These are phyloP conservation scores for Urocyon cinereoargenteus DNA, from an alignment of 2,797 vertebrate species.

Conservation along the genomic window DNA sequence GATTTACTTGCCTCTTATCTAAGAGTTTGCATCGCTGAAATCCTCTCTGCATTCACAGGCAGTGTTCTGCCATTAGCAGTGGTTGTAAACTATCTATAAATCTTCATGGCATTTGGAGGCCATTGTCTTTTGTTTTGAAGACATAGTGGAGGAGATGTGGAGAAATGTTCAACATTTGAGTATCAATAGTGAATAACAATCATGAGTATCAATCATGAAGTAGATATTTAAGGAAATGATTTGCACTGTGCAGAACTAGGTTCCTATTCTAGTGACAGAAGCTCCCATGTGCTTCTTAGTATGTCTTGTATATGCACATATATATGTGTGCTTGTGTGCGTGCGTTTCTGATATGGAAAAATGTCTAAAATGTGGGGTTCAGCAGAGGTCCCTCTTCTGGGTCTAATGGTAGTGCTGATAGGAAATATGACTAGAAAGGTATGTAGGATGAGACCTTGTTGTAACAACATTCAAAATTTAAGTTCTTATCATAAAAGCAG, in stretches of 20 bases:
- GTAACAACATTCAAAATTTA: background rate
- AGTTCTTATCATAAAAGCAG: background rate
- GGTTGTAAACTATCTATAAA: background rate
- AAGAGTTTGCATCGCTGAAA: background rate
- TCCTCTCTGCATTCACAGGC: background rate
- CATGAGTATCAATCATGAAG: background rate
- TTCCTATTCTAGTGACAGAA: background rate
- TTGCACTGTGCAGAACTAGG: background rate
- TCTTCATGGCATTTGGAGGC: background rate
- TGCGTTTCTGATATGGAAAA: background rate
- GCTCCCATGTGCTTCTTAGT: background rate
- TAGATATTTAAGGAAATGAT: background rate
- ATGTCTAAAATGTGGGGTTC: background rate
- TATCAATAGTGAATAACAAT: background rate
- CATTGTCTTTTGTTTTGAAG: background rate
- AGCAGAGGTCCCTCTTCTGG: background rate
- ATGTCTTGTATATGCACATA: background rate
- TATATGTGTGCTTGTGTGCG: background rate
- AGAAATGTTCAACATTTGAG: background rate
- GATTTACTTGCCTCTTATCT: background rate
- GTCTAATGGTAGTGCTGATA: background rate
- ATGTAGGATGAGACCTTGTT: background rate
- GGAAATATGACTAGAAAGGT: background rate
- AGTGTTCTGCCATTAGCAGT: background rate
- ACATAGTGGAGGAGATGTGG: background rate